phyloP scores from a whole-genome alignment of 1,140 invertebrate species.

The Colletes gigas region DNA sequence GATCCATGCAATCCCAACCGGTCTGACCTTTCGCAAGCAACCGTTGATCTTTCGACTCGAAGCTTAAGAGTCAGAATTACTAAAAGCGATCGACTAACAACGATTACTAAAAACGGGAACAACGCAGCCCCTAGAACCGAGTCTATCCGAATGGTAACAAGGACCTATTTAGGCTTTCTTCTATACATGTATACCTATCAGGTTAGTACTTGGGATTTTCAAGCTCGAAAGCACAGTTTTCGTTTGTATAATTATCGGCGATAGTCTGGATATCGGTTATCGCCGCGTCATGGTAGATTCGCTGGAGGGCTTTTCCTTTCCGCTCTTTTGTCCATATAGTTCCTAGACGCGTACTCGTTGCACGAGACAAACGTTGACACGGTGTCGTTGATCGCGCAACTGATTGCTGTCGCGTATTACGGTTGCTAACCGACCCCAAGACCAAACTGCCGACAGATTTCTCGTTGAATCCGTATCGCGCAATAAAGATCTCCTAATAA shows the following conservation, averaged over 20 bases:
- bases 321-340: constrained; percentile 9
- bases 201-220: too few species aligned
- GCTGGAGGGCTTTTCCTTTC: constrained; percentile 34
- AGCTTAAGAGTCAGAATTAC: neutral
- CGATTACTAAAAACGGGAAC: too few species aligned
- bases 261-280: neutral
- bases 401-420: constrained; percentile 46
- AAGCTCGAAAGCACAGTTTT: too few species aligned
- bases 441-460: constrained; percentile 9
- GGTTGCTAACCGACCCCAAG: neutral
- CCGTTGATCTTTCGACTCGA: neutral
- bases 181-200: too few species aligned
- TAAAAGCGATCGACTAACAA: neutral
- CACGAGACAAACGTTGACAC: constrained; percentile 21
- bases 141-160: too few species aligned
- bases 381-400: constrained; percentile 30
- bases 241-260: too few species aligned
- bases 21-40: constrained; percentile 21
- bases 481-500: constrained; percentile 9
- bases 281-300: constrained; percentile 10
- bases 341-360: constrained; percentile 23
- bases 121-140: neutral
- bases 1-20: neutral
- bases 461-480: neutral
- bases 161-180: too few species aligned